These are phyloP conservation scores for Piprites chloris DNA, from an alignment of 2,113 vertebrate species.

Conservation along the genomic window DNA sequence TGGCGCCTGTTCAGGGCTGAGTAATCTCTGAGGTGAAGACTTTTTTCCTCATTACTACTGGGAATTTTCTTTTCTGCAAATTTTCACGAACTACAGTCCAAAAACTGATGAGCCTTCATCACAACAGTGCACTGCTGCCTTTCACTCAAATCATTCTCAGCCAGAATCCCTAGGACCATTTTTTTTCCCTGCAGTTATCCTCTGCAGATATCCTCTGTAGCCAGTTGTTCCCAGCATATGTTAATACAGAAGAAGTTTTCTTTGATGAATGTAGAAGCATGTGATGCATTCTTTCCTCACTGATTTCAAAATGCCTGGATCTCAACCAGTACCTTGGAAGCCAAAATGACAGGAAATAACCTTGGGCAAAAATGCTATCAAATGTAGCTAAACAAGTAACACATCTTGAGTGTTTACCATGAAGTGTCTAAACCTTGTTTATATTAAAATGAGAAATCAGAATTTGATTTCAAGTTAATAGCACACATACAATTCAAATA, in stretches of 20 bases:
- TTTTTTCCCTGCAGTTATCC: background rate
- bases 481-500: background rate
- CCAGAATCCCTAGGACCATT: background rate
- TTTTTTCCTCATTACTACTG: background rate
- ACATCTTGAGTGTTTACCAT: background rate
- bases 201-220: background rate
- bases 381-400: background rate
- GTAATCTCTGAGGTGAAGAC: background rate
- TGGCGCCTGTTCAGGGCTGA: background rate
- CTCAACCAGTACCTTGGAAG: background rate
- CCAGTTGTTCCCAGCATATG: background rate
- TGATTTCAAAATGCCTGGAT: background rate
- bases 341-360: background rate
- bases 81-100: background rate
- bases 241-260: background rate
- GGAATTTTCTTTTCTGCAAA: background rate
- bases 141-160: background rate
- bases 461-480: background rate
- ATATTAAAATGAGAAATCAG: background rate
- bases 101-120: background rate
- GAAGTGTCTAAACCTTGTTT: background rate
- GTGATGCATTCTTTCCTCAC: background rate
- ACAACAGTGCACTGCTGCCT: accelerated
- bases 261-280: background rate
- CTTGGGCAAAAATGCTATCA: background rate